Evolutionary conservation across 2,797 vertebrate species (phyloP), one percentile per base, ranked within the genome.

Genomic region (Garrulus glandarius): DNA sequence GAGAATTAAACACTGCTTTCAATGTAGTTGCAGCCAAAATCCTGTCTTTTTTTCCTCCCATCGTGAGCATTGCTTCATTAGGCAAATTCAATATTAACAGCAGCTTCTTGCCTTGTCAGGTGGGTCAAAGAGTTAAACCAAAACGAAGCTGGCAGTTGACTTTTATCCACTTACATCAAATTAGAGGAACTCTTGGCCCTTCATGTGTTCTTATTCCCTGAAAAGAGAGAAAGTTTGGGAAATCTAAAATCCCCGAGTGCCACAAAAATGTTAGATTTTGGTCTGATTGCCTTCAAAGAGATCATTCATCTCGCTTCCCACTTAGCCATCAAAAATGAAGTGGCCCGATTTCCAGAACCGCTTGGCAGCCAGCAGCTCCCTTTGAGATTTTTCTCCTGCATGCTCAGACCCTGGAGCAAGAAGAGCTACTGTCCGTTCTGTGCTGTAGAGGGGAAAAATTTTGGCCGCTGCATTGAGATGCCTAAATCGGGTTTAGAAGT

Each of bases 171-270:
- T 92, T 81, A 78, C 17, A 76, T 49, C 46, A 69, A 75, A 57
- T 92, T 80, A 92, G 84, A 94, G 56, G 36, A 63, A 43, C 29
- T 56, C 41, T 64, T 2, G 2, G 36, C 41, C 47, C 65, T 87
- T 88, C 47, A 13, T 26, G 37, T 57, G 17, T 50, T n/a, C 34
- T 87, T 81, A 39, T 87, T 87, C 61, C 26, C 56, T 64, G 44
- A 36, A 93, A 93, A 50, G 34, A 36, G 92, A 79, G 61, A 61
- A 60, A 72, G 59, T 89, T 88, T 46, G 76, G 93, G 84, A 90
- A 93, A 90, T 10, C 87, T 59, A 71, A 94, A 70, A 74, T 76
- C 37, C 24, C 29, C 0, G 0, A 81, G 30, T 63, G 34, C 23
- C 64, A 71, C 76, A 61, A 37, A 85, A 76, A 88, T 77, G 60